These are phyloP conservation scores for Balanococcus diminutus DNA, from an alignment of 2,888 invertebrate genomes.

Conservation along the genomic window DNA sequence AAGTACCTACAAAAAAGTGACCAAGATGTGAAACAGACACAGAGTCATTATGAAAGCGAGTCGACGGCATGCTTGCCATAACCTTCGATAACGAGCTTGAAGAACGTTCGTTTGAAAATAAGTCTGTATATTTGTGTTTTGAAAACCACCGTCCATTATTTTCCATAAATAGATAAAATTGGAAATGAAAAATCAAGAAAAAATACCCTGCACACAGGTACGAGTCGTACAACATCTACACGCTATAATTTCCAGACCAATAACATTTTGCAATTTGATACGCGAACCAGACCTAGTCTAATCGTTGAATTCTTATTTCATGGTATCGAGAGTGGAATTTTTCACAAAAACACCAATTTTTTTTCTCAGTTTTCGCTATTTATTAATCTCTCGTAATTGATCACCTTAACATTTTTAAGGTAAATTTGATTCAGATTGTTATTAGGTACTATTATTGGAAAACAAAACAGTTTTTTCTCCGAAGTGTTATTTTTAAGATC, in stretches of 20 bases:
- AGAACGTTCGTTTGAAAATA: too few relatives aligned
- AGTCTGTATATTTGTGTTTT: too few relatives aligned
- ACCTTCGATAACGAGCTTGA: too few relatives aligned
- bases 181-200: not conserved
- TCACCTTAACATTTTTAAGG: not conserved
- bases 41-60: too few relatives aligned
- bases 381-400: not conserved
- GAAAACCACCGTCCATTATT: not conserved
- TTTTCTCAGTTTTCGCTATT: not conserved
- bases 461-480: slow-evolving; percentile 46
- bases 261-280: slow-evolving; percentile 22
- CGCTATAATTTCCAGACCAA: slow-evolving; percentile 18
- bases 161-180: not conserved
- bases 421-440: slow-evolving; percentile 11
- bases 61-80: too few relatives aligned
- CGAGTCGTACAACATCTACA: not conserved
- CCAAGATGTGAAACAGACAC: too few relatives aligned
- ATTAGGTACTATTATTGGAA: not conserved
- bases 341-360: not conserved
- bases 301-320: slow-evolving; percentile 37
- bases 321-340: not conserved
- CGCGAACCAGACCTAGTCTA: not conserved
- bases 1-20: too few relatives aligned
- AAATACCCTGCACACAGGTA: too few relatives aligned
- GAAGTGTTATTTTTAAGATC: not conserved